phyloP scores from a whole-genome alignment of 2,797 vertebrate genomes.

The Manis pentadactyla region DNA sequence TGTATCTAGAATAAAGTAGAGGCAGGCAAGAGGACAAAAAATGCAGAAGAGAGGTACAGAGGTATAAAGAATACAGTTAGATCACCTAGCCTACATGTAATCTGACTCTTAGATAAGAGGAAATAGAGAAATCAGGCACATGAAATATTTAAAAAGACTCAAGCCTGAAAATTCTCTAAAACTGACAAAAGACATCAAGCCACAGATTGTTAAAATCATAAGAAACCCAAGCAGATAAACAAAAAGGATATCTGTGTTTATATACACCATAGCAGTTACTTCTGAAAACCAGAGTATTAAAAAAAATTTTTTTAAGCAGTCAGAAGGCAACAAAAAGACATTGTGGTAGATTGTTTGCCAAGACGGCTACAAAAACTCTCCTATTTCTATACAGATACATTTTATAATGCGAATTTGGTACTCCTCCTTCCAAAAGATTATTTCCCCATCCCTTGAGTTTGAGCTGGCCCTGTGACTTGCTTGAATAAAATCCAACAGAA shows the following conservation, averaged over 20 bases:
- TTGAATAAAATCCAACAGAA: not conserved
- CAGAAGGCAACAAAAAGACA: not conserved
- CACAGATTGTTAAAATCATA: not conserved
- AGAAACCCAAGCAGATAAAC: not conserved
- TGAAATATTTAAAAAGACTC: slow-evolving; percentile 41
- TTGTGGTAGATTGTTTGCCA: not conserved
- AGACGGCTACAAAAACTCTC: slow-evolving; percentile 1
- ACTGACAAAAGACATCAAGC: slow-evolving; percentile 16
- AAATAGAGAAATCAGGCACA: not conserved
- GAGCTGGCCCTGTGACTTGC: not conserved
- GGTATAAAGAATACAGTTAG: not conserved
- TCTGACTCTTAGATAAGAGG: not conserved
- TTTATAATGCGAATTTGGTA: slow-evolving; percentile 21
- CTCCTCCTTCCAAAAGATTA: not conserved
- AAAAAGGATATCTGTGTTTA: not conserved
- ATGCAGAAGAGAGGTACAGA: not conserved
- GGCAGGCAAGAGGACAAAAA: not conserved
- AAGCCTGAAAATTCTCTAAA: slow-evolving; percentile 30
- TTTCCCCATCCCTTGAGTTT: not conserved
- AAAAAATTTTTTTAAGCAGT: not conserved
- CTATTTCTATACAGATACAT: not conserved
- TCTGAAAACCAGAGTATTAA: not conserved
- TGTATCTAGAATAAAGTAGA: not conserved
- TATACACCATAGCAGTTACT: not conserved
- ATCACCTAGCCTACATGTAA: slow-evolving; percentile 5